Percentiles rank a stretch among this genome's conserved stretches.
Conservation (phyloP, 2,113 vertebrate species). For the Bos javanicus region DNA sequence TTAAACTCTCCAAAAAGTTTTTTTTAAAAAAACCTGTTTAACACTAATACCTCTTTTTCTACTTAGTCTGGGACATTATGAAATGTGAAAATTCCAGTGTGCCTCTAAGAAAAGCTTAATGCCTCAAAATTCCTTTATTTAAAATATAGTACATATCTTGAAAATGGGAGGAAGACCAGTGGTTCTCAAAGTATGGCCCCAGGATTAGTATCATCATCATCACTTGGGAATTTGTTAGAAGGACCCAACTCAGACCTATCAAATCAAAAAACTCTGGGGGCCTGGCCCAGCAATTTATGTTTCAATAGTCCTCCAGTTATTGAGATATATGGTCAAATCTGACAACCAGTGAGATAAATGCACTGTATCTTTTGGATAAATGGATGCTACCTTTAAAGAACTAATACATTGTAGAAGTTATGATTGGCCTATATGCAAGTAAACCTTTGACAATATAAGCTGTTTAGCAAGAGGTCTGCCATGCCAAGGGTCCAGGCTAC, state of each 20-base stretch:
- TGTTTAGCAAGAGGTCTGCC: background rate
- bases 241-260: background rate
- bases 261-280: background rate
- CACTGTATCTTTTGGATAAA: background rate
- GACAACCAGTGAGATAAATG: background rate
- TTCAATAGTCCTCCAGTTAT: background rate
- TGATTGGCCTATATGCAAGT: background rate
- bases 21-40: background rate
- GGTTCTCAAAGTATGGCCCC: background rate
- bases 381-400: background rate
- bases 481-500: background rate
- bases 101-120: background rate
- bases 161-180: background rate
- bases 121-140: background rate
- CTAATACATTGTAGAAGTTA: background rate
- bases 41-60: background rate
- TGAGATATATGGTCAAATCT: background rate
- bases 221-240: background rate
- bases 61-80: background rate
- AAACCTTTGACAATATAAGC: conserved; percentile 15
- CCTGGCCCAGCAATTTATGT: background rate
- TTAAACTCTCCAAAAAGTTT: conserved; percentile 16
- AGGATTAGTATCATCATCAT: background rate
- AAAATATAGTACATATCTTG: background rate
- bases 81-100: conserved; percentile 9